Percentiles rank a stretch among this genome's conserved stretches.
Conservation (phyloP, 2,797 vertebrate genomes). For the Gadopsis marmoratus region DNA sequence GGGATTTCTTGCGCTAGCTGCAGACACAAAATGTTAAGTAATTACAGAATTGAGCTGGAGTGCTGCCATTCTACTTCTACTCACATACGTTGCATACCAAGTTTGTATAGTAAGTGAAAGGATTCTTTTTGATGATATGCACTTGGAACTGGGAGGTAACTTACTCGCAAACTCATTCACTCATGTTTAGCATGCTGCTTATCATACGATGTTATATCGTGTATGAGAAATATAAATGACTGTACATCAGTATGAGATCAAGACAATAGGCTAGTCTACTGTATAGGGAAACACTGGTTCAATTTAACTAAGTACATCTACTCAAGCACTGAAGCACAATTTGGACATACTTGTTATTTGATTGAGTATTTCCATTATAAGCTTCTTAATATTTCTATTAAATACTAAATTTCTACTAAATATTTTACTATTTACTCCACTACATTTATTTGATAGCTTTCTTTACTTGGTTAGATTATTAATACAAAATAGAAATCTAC, state of each 20-base stretch:
- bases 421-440: not conserved
- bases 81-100: not conserved
- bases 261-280: not conserved
- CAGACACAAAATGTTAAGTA: not conserved
- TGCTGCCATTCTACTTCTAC: not conserved
- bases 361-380: too few relatives aligned
- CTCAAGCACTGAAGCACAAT: not conserved
- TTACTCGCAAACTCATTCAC: not conserved
- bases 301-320: too few relatives aligned
- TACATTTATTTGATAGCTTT: too few relatives aligned
- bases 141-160: not conserved
- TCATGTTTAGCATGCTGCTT: not conserved
- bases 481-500: too few relatives aligned
- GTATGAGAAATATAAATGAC: not conserved
- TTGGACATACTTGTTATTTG: too few relatives aligned
- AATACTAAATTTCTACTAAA: too few relatives aligned
- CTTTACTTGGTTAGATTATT: too few relatives aligned
- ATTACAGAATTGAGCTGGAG: slow-evolving; percentile 12
- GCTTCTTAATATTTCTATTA: too few relatives aligned
- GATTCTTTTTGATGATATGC: not conserved
- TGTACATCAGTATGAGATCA: not conserved
- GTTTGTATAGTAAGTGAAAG: not conserved
- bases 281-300: not conserved
- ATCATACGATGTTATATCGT: not conserved
- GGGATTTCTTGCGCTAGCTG: not conserved